These are phyloP conservation scores for Drosophila tani DNA, from an alignment of 1,140 invertebrate species.

Conservation along the genomic window DNA sequence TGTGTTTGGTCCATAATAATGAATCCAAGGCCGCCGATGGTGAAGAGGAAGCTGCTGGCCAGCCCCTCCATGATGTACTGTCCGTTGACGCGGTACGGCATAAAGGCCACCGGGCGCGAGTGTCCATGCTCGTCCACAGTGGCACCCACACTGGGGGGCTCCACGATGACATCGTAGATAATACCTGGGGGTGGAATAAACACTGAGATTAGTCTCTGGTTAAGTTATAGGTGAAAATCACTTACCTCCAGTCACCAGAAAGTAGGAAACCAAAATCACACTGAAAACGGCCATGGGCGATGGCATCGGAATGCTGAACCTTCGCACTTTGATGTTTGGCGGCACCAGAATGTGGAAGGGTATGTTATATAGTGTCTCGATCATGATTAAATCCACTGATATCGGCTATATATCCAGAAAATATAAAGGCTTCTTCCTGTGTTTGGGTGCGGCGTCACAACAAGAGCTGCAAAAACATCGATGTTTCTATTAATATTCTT, in stretches of 20 bases:
- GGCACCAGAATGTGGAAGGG: slow-evolving; percentile 94
- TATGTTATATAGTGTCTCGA: slow-evolving; percentile 92
- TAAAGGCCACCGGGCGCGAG: slow-evolving; percentile 97
- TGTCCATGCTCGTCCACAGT: slow-evolving; percentile 99
- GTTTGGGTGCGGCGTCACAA: neutral
- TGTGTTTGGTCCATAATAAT: slow-evolving; percentile 98
- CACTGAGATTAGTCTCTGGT: neutral
- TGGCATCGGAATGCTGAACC: slow-evolving; percentile 90
- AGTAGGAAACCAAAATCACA: slow-evolving; percentile 96
- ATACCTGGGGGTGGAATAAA: slow-evolving; percentile 90
- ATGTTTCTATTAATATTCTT: too few relatives aligned
- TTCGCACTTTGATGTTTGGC: slow-evolving; percentile 96
- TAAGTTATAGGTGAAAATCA: neutral
- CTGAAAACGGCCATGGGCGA: slow-evolving; percentile 97
- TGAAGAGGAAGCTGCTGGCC: slow-evolving; percentile 98
- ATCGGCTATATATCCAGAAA: neutral
- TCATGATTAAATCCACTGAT: slow-evolving; percentile 80
- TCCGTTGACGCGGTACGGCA: slow-evolving; percentile 99
- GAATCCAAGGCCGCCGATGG: slow-evolving; percentile 97
- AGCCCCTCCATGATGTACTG: slow-evolving; percentile 99
- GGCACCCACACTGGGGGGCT: slow-evolving; percentile 98
- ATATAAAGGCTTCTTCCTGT: neutral
- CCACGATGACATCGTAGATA: slow-evolving; percentile 99
- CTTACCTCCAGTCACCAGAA: slow-evolving; percentile 98
- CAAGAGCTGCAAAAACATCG: too few relatives aligned